These are phyloP conservation scores for Hemithea aestivaria DNA, from an alignment of 2,888 invertebrate genomes.

Conservation along the genomic window DNA sequence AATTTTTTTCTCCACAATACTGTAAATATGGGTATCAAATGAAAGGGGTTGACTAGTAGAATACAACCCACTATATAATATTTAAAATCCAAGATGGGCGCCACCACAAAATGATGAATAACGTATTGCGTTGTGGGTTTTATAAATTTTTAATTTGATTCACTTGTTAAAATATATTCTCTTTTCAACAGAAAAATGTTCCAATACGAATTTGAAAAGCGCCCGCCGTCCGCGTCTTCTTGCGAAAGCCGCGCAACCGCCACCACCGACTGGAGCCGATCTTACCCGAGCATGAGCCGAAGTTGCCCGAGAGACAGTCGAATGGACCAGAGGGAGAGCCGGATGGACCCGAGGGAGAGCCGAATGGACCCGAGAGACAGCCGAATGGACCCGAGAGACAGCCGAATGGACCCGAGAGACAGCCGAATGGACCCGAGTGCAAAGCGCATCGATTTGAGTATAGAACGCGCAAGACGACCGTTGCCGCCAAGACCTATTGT, in stretches of 20 bases:
- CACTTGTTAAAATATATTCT: too few relatives aligned
- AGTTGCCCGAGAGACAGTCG: slow-evolving; percentile 23
- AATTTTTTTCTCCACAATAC: too few relatives aligned
- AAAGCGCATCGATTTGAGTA: slow-evolving; percentile 5
- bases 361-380: slow-evolving; percentile 29
- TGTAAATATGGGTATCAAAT: too few relatives aligned
- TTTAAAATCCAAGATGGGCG: too few relatives aligned
- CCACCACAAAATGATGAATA: too few relatives aligned
- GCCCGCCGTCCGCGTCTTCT: slow-evolving; percentile 45
- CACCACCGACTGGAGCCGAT: slow-evolving; percentile 45
- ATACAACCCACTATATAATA: too few relatives aligned
- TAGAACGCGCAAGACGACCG: slow-evolving; percentile 42
- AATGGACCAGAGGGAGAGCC: slow-evolving; percentile 34
- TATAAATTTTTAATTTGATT: too few relatives aligned
- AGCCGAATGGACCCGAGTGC: slow-evolving; percentile 34
- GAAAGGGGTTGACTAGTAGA: too few relatives aligned
- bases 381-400: slow-evolving; percentile 31
- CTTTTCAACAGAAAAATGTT: slow-evolving; percentile 42
- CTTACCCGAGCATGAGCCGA: slow-evolving; percentile 29
- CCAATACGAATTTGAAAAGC: slow-evolving; percentile 65
- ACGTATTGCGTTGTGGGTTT: too few relatives aligned
- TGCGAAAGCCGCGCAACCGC: slow-evolving; percentile 43
- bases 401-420: slow-evolving; percentile 44
- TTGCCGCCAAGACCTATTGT: slow-evolving; percentile 55
- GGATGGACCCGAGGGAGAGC: slow-evolving; percentile 43